A percentile compares a stretch with the other conserved stretches of the same genome.
Evolutionary conservation across 2,888 invertebrate genomes (phyloP).

Genomic region (Acanthopleura granulata): DNA sequence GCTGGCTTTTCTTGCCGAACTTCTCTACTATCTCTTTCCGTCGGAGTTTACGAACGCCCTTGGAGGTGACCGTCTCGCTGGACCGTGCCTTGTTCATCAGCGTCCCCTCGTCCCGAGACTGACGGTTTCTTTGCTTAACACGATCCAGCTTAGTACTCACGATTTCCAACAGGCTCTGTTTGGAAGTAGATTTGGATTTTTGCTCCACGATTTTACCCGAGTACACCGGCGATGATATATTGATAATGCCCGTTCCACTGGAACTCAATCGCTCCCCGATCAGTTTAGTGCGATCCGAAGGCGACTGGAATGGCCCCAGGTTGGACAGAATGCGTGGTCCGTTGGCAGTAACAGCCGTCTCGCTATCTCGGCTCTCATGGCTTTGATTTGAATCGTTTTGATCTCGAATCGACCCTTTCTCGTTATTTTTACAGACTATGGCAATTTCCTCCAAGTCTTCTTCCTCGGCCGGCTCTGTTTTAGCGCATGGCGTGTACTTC

Average conservation of each 20-base stretch:
- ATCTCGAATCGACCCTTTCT: constrained; percentile 58
- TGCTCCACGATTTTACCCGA: constrained; percentile 65
- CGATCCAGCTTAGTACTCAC: constrained; percentile 80
- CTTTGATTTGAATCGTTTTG: constrained; percentile 27
- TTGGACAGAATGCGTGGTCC: constrained; percentile 77
- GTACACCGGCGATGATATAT: constrained; percentile 69
- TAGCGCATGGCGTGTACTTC: constrained; percentile 68
- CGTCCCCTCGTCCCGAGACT: constrained; percentile 75
- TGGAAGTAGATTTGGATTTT: constrained; percentile 74
- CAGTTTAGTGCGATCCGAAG: constrained; percentile 48
- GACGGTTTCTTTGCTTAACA: constrained; percentile 71
- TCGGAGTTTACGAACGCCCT: constrained; percentile 71
- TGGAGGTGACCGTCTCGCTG: constrained; percentile 76
- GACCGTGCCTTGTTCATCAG: constrained; percentile 77
- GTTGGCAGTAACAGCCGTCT: constrained; percentile 71
- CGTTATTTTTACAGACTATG: constrained; percentile 75
- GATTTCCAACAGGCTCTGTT: constrained; percentile 78
- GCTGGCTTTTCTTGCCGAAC: constrained; percentile 64
- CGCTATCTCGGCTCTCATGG: constrained; percentile 26
- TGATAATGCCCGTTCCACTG: constrained; percentile 72
- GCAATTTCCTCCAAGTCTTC: constrained; percentile 79
- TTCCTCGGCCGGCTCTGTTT: constrained; percentile 62
- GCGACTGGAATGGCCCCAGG: constrained; percentile 50
- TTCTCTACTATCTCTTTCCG: constrained; percentile 70
- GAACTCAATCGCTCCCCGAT: constrained; percentile 73